A percentile compares a stretch with the other conserved stretches of the same genome.
Conservation (phyloP, 2,113 vertebrate species). For the Stigmatopora nigra region DNA sequence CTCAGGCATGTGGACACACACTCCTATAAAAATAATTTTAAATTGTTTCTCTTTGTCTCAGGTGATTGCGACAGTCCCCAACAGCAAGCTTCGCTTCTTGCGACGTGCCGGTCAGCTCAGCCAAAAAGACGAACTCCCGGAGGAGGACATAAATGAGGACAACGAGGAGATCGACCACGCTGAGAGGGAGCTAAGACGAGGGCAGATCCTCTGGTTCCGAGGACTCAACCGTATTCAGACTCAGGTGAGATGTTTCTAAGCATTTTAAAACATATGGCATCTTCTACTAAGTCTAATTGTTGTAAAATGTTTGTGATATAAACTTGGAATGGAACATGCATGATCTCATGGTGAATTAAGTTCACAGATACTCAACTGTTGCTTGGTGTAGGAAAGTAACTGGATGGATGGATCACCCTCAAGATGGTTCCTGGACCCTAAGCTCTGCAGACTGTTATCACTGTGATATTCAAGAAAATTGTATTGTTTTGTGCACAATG, state of each 20-base stretch:
- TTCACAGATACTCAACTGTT: not conserved
- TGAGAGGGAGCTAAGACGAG: conserved; percentile 89
- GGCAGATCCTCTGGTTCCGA: conserved; percentile 98
- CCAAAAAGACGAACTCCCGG: conserved; percentile 85
- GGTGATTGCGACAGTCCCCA: conserved; percentile 90
- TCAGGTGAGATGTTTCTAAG: conserved; percentile 73
- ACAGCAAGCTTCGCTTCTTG: conserved; percentile 90
- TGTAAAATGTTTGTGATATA: not conserved
- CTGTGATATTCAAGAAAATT: conserved; percentile 46
- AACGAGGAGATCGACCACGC: conserved; percentile 96
- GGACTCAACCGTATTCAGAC: conserved; percentile 98
- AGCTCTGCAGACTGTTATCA: conserved; percentile 44
- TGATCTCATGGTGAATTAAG: conserved; percentile 4
- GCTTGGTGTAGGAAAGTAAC: not conserved
- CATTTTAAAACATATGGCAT: not conserved
- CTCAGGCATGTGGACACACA: too few species aligned
- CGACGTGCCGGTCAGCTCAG: conserved; percentile 87
- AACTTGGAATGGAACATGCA: not conserved
- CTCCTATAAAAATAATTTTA: too few species aligned
- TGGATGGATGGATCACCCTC: not conserved
- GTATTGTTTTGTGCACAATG: conserved; percentile 9
- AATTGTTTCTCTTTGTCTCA: conserved; percentile 38
- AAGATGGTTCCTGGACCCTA: not conserved
- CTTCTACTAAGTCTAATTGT: not conserved
- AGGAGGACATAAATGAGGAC: conserved; percentile 92